These are phyloP conservation scores for Laspeyria flexula DNA, from an alignment of 2,888 invertebrate genomes.

Conservation along the genomic window DNA sequence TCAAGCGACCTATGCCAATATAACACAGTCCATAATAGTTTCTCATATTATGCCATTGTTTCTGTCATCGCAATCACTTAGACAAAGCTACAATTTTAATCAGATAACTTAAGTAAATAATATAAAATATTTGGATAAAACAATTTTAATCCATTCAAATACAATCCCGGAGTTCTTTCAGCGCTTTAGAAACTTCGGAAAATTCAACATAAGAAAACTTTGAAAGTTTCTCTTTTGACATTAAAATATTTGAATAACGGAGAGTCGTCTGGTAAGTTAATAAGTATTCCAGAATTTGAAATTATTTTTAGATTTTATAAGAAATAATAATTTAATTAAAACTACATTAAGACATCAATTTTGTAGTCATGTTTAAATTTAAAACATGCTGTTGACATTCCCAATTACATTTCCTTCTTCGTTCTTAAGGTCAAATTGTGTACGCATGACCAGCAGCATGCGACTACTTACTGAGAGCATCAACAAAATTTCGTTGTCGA, in stretches of 20 bases:
- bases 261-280: conserved; percentile 9
- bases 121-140: not conserved
- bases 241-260: conserved; percentile 24
- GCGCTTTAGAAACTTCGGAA: conserved; percentile 7
- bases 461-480: conserved; percentile 35
- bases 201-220: conserved; percentile 17
- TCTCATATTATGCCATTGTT: no score
- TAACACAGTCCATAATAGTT: no score
- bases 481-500: conserved; percentile 48
- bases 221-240: conserved; percentile 28
- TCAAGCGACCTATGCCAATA: no score
- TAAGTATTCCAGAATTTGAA: conserved; percentile 12
- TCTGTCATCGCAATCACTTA: no score
- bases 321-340: not conserved
- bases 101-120: no score
- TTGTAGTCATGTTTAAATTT: conserved; percentile 5
- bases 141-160: not conserved
- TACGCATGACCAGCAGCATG: conserved; percentile 1
- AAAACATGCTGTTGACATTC: not conserved
- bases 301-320: not conserved
- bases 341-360: not conserved
- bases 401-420: not conserved
- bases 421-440: not conserved
- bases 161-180: not conserved
- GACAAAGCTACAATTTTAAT: no score